These are phyloP conservation scores for Drosophila borborema DNA, from an alignment of 2,888 invertebrate genomes.

Conservation along the genomic window DNA sequence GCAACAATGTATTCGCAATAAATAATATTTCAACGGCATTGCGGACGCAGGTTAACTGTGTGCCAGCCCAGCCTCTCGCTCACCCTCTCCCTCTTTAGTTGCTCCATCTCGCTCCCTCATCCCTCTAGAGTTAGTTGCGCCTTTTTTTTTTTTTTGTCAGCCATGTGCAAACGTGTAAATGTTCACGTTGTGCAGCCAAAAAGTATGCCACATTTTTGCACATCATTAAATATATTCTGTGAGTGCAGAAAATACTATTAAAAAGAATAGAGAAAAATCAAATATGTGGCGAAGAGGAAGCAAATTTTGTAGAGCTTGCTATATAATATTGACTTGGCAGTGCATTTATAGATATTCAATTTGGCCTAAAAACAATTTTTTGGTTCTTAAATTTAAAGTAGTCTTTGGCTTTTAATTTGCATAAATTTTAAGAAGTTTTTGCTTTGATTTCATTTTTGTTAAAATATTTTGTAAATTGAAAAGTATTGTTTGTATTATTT, in stretches of 20 bases:
- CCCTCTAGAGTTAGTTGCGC: not conserved
- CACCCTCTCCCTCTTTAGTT: not conserved
- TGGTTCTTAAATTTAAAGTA: too few relatives aligned
- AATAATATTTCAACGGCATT: constrained; percentile 76
- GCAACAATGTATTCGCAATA: constrained; percentile 69
- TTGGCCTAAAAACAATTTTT: not conserved
- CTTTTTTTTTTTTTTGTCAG: constrained; percentile 5
- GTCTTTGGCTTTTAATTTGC: not conserved
- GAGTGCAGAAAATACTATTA: not conserved
- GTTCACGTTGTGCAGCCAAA: constrained; percentile 42
- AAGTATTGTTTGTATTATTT: too few relatives aligned
- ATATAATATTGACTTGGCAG: not conserved
- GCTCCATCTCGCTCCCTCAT: not conserved
- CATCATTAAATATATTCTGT: constrained; percentile 55
- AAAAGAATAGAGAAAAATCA: not conserved
- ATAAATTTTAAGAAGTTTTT: too few relatives aligned
- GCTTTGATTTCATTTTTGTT: not conserved
- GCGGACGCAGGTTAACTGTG: constrained; percentile 60
- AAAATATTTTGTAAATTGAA: too few relatives aligned
- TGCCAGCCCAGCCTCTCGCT: not conserved
- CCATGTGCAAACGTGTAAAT: constrained; percentile 54
- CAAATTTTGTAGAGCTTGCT: constrained; percentile 3
- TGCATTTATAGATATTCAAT: not conserved
- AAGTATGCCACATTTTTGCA: constrained; percentile 62
- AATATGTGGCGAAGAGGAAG: constrained; percentile 8